Percentiles rank a stretch among this genome's conserved stretches.
Evolutionary conservation across 2,113 vertebrate genomes (phyloP).

Genomic region (Chloropsis hardwickii): DNA sequence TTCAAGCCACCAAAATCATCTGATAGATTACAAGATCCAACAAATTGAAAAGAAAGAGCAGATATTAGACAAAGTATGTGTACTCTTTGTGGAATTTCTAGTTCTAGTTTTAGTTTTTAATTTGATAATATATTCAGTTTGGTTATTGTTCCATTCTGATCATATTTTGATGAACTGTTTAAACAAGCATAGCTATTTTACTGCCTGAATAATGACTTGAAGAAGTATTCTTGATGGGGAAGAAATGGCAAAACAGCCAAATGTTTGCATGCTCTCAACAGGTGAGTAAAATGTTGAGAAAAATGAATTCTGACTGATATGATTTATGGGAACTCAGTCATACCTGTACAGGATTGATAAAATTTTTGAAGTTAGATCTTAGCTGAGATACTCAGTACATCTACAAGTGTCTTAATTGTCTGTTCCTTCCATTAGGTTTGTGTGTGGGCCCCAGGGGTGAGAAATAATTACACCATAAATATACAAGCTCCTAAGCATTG

Average conservation of each 20-base stretch:
- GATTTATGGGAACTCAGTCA: not conserved
- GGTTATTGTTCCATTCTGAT: not conserved
- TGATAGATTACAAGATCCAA: not conserved
- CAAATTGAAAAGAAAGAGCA: not conserved
- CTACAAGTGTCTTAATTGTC: not conserved
- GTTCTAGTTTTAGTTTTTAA: not conserved
- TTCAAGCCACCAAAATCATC: not conserved
- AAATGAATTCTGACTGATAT: not conserved
- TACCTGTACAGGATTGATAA: not conserved
- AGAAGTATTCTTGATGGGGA: not conserved
- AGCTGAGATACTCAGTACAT: not conserved
- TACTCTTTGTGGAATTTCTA: not conserved
- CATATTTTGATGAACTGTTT: not conserved
- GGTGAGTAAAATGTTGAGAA: not conserved
- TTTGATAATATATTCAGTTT: not conserved
- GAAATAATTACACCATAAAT: not conserved
- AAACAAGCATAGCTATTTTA: not conserved
- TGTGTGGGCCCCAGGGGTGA: not conserved
- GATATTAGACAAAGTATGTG: not conserved
- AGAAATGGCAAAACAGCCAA: not conserved
- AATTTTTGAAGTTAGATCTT: not conserved
- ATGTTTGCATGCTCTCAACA: not conserved
- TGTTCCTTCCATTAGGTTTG: not conserved
- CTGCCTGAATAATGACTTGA: not conserved
- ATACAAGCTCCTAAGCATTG: not conserved